Base-by-base conservation (phyloP, 2,113 vertebrate species). In the Coregonus clupeaformis region DNA sequence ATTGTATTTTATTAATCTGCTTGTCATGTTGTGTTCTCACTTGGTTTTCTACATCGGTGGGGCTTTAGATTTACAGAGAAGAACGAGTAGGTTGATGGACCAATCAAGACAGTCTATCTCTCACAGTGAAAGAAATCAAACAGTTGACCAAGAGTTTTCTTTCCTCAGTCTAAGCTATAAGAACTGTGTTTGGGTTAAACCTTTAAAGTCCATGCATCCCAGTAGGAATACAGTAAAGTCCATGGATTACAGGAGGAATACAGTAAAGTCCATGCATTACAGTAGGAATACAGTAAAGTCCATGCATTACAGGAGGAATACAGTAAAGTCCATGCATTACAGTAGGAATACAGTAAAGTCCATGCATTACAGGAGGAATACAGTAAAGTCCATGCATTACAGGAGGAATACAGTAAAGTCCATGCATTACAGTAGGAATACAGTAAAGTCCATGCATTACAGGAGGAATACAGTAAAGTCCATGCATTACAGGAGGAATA, bases 1-100 rank as follows among this genome's bases (percentile, higher is more conserved):
- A n/a, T n/a, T n/a, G n/a, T n/a, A n/a, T 67, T 67, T 67, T 1
- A 29, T 32, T 32, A 1, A 29, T 45, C 22, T 57, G 25, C 75
- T 68, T 36, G 74, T 73, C 69, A 69, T 63, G 71, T 68, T 32
- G 1, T 5, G n/a, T n/a, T n/a, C n/a, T n/a, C n/a, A n/a, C n/a
- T n/a, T n/a, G n/a, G n/a, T n/a, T 30, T n/a, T 42, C 62, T 47
- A 52, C 45, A 18, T 25, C 16, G 20, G 6, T n/a, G 47, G 20
- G 25, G 4, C 9, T 1, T 6, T n/a, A n/a, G n/a, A n/a, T n/a
- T n/a, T n/a, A n/a, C n/a, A 59, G 3, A 68, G 45, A 60, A 66
- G n/a, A n/a, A n/a, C n/a, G n/a, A n/a, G n/a, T n/a, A n/a, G n/a
- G n/a, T n/a, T n/a, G n/a, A n/a, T n/a, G n/a, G n/a, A n/a, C n/a